Evolutionary conservation across 2,797 vertebrate species (phyloP), one percentile per base, ranked within the genome.

Genomic region (Sebastes iracundus): DNA sequence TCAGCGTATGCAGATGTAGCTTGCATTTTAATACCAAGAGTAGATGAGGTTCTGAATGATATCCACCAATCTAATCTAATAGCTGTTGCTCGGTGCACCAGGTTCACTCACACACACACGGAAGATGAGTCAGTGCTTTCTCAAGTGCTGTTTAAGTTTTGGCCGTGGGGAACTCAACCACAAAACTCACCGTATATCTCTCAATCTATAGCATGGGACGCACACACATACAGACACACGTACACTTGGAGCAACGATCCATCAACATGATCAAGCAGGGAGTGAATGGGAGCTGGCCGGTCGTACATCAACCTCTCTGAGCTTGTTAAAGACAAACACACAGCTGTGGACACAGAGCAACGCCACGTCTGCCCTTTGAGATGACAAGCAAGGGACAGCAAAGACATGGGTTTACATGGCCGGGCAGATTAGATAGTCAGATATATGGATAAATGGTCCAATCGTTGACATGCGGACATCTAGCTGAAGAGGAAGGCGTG

Each of bases 251-350:
- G 66, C 59, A 80, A 84, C 89, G 83, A 90, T 93, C 89, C 82
- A 91, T 93, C 92, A 93, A 82, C 72, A 79, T 92, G 90, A 94
- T 93, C 90, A 93, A 92, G 90, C 83, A 72, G 76, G 79, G 76
- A 85, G 61, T 13, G 74, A 87, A 91, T 88, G 72, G 70, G 82
- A 91, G 77, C 82, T 83, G 92, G 90, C 92, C 77, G 80, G 33
- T 91, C 89, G 14, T 92, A 91, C 85, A 93, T 94, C 93, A 93
- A 90, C 86, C 89, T 88, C 83, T 93, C 90, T 85, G 73, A 88
- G 90, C 89, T 92, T 84, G 92, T 93, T 93, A 90, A 83, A 85
- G 87, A 87, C 79, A 84, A 77, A 87, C 80, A 63, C 65, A 75
- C 35, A 52, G 38, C 6, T 22, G 23, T 27, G 66, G 66, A 75